Conservation (phyloP, 2,113 vertebrate genomes). For the Ondatra zibethicus region DNA sequence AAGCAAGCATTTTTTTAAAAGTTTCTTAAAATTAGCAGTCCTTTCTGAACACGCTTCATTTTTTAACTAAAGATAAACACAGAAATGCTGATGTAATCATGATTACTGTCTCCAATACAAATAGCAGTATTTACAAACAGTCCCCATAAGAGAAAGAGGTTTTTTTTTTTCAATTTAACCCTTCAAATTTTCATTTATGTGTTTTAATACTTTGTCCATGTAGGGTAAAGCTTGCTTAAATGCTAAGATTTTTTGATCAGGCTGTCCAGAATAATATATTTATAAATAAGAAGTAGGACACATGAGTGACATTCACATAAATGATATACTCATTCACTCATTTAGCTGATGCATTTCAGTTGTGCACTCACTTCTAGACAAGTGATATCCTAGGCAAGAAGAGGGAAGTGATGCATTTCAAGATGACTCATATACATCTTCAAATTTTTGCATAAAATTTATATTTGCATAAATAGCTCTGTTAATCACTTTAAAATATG, state of each 20-base stretch:
- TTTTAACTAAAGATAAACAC: conserved; percentile 29
- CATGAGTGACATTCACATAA: not conserved
- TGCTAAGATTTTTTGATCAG: conserved; percentile 31
- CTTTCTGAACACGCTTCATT: not conserved
- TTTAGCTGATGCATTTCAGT: not conserved
- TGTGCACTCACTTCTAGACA: not conserved
- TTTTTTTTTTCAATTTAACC: not conserved
- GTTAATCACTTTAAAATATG: conserved; percentile 10
- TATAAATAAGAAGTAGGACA: conserved; percentile 31
- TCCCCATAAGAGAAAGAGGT: not conserved
- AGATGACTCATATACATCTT: not conserved
- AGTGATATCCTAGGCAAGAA: not conserved
- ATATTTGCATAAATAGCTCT: not conserved
- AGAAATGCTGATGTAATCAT: not conserved
- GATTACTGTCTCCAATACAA: not conserved
- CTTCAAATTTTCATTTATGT: not conserved
- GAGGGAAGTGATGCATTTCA: not conserved
- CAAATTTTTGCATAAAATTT: not conserved
- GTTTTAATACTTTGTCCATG: not conserved
- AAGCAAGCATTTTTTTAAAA: not conserved
- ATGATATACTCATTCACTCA: not conserved
- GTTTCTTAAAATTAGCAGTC: not conserved
- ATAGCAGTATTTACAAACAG: not conserved
- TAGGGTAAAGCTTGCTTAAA: not conserved
- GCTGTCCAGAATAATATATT: not conserved